Percentiles rank a stretch among this genome's conserved stretches.
phyloP scores from a whole-genome alignment of 2,797 vertebrate species.

The Limnodromus scolopaceus region DNA sequence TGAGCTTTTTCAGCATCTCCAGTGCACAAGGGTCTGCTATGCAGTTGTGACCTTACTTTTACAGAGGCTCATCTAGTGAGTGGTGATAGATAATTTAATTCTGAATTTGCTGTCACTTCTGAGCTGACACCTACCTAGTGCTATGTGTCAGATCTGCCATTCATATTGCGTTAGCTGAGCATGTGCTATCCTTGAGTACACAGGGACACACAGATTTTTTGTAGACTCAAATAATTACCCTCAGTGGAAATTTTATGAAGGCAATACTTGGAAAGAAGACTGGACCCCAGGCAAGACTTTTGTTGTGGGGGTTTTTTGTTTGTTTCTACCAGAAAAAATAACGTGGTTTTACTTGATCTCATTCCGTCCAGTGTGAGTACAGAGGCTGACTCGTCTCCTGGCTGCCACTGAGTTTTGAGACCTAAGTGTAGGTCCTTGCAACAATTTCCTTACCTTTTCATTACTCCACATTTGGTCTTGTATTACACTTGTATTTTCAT shows the following conservation, averaged over 20 bases:
- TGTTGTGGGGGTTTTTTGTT: not conserved
- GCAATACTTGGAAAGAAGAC: not conserved
- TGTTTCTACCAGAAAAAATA: not conserved
- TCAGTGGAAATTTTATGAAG: not conserved
- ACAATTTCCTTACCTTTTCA: not conserved
- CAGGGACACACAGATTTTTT: not conserved
- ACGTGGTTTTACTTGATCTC: not conserved
- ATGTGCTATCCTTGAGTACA: not conserved
- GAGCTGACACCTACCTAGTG: not conserved
- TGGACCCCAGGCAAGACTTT: not conserved
- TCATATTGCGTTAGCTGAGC: not conserved
- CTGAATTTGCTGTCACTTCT: not conserved
- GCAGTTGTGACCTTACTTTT: not conserved
- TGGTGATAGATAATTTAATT: not conserved
- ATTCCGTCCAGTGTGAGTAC: not conserved
- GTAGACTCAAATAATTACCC: not conserved
- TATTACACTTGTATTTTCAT: not conserved
- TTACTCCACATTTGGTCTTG: not conserved
- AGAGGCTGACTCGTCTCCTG: not conserved
- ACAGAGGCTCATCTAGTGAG: not conserved
- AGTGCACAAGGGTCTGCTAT: not conserved
- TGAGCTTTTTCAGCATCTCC: not conserved
- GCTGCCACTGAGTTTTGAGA: not conserved
- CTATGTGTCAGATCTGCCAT: not conserved
- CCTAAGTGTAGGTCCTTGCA: not conserved